These are phyloP conservation scores for Lamprologus sp. DNA, from an alignment of 2,113 vertebrate genomes.

Conservation along the genomic window DNA sequence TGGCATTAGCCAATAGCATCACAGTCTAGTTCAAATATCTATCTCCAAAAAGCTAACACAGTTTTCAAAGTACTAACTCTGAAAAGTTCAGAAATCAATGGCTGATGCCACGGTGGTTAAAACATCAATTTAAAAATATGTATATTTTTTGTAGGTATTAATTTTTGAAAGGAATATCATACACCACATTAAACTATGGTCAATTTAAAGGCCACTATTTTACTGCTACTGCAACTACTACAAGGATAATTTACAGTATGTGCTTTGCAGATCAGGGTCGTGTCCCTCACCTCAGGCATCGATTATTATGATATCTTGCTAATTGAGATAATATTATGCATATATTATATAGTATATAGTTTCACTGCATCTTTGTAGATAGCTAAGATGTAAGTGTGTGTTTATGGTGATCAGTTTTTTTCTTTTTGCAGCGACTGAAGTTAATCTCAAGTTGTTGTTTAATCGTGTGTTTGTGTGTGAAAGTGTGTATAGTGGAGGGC, in stretches of 20 bases:
- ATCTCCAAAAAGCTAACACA: background rate
- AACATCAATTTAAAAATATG: background rate
- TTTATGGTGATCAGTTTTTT: background rate
- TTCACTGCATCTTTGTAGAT: background rate
- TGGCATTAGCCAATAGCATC: background rate
- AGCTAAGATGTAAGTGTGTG: background rate
- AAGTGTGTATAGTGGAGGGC: background rate
- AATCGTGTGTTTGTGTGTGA: background rate
- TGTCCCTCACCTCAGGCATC: background rate
- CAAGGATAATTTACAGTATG: background rate
- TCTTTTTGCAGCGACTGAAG: background rate
- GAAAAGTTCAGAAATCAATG: background rate
- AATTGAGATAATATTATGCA: background rate
- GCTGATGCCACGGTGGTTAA: background rate
- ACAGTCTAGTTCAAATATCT: background rate
- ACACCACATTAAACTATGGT: background rate
- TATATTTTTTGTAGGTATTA: background rate
- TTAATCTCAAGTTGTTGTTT: background rate
- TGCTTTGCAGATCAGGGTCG: background rate
- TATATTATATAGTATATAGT: background rate
- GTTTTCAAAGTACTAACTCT: background rate
- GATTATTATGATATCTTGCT: background rate
- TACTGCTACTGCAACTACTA: background rate
- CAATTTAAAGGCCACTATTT: background rate
- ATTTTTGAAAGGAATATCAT: background rate